phyloP scores from a whole-genome alignment of 2,888 invertebrate genomes.

The Drosophila neotestacea region DNA sequence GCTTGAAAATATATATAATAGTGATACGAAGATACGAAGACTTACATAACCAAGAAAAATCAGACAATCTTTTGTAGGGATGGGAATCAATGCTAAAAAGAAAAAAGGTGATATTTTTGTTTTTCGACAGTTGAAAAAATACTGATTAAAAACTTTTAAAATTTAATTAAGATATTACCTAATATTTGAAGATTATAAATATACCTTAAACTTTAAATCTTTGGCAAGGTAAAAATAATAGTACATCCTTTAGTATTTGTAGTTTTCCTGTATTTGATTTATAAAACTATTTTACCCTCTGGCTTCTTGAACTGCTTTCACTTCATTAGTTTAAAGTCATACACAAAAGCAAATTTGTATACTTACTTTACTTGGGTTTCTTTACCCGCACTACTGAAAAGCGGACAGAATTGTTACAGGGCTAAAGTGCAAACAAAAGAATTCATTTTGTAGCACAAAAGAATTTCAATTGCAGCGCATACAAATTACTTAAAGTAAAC shows the following conservation, averaged over 20 bases:
- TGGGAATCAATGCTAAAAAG: too few relatives aligned
- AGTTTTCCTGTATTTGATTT: slow-evolving; percentile 23
- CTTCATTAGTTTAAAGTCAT: slow-evolving; percentile 71
- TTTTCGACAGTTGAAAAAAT: too few relatives aligned
- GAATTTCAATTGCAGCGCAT: slow-evolving; percentile 75
- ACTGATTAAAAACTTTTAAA: too few relatives aligned
- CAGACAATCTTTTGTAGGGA: too few relatives aligned
- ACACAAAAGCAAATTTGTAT: slow-evolving; percentile 57
- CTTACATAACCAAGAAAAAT: too few relatives aligned
- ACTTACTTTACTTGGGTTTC: slow-evolving; percentile 47
- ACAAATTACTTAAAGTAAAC: slow-evolving; percentile 76
- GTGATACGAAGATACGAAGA: too few relatives aligned
- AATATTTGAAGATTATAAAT: too few relatives aligned
- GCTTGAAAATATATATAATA: too few relatives aligned
- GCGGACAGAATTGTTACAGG: slow-evolving; percentile 16
- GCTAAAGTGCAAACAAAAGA: slow-evolving; percentile 68
- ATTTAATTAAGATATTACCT: too few relatives aligned
- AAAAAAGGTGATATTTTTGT: too few relatives aligned
- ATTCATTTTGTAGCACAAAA: slow-evolving; percentile 70
- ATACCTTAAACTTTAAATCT: too few relatives aligned
- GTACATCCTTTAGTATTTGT: neutral
- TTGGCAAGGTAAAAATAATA: neutral
- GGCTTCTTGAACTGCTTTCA: slow-evolving; percentile 44
- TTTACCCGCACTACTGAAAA: slow-evolving; percentile 9
- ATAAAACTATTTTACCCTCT: slow-evolving; percentile 9